These are phyloP conservation scores for Episyrphus balteatus DNA, from an alignment of 1,140 invertebrate species.

Conservation along the genomic window DNA sequence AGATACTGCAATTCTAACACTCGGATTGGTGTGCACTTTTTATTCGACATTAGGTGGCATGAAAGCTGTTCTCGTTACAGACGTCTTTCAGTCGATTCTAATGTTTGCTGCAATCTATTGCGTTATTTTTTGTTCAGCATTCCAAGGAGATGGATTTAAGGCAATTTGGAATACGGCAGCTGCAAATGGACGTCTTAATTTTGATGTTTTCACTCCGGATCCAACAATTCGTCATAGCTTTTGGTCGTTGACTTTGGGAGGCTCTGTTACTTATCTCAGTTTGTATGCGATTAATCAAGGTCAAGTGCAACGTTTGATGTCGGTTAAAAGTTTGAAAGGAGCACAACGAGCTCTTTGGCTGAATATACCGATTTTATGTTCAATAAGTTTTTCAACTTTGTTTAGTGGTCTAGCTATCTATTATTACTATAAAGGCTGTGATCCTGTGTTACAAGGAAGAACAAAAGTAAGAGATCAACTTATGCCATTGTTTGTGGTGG, in stretches of 20 bases:
- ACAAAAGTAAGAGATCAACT: slow-evolving; percentile 46
- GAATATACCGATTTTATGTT: slow-evolving; percentile 55
- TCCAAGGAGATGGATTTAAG: slow-evolving; percentile 49
- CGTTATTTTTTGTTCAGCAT: slow-evolving; percentile 57
- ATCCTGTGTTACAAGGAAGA: slow-evolving; percentile 48
- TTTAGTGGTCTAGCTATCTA: slow-evolving; percentile 71
- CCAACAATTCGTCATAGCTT: slow-evolving; percentile 64
- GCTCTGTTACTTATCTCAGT: slow-evolving; percentile 60
- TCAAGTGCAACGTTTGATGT: slow-evolving; percentile 78
- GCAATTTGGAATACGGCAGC: slow-evolving; percentile 57
- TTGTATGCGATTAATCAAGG: slow-evolving; percentile 74
- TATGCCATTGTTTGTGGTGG: slow-evolving; percentile 68
- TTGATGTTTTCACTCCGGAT: slow-evolving; percentile 48
- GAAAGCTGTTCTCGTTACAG: slow-evolving; percentile 80
- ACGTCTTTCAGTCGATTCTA: slow-evolving; percentile 69
- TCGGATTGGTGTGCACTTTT: slow-evolving; percentile 71
- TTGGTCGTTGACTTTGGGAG: slow-evolving; percentile 62
- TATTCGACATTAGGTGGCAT: slow-evolving; percentile 81
- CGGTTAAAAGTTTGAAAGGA: slow-evolving; percentile 55
- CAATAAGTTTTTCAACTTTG: slow-evolving; percentile 56
- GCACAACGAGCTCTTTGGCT: slow-evolving; percentile 56
- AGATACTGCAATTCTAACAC: slow-evolving; percentile 61
- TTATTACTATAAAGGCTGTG: slow-evolving; percentile 61
- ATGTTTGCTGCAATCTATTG: slow-evolving; percentile 67
- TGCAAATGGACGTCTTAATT: slow-evolving; percentile 49